Evolutionary conservation across 2,113 vertebrate genomes (phyloP).

Genomic region (Phocoena sinus): DNA sequence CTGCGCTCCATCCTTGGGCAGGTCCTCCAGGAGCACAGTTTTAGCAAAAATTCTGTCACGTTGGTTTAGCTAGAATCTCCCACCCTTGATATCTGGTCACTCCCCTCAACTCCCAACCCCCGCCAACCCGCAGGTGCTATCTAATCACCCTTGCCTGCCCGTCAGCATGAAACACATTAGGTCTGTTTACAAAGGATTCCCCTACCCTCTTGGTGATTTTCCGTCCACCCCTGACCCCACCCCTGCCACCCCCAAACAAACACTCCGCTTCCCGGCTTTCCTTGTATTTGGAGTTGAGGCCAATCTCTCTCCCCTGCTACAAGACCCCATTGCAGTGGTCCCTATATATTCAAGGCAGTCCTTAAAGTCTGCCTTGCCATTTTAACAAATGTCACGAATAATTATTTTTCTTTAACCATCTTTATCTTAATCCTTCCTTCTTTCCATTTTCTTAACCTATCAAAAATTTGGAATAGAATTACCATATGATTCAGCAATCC

Average conservation of each 20-base stretch:
- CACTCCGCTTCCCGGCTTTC: not conserved
- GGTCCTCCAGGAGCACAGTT: too few species aligned
- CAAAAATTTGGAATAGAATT: not conserved
- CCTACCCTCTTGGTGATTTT: not conserved
- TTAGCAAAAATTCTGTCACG: too few species aligned
- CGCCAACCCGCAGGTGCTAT: too few species aligned
- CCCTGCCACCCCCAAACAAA: rapidly evolving
- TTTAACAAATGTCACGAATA: not conserved
- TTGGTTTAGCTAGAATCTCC: not conserved
- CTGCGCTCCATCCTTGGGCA: too few species aligned
- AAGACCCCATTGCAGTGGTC: too few species aligned
- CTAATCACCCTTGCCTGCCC: not conserved
- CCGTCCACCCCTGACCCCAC: not conserved
- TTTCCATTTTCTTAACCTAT: not conserved
- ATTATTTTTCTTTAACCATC: not conserved
- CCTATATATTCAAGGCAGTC: rapidly evolving
- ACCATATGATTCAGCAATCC: too few species aligned
- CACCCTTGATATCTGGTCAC: rapidly evolving
- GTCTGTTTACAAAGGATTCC: not conserved
- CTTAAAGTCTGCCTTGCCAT: not conserved
- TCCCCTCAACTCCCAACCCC: rapidly evolving
- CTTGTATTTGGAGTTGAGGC: not conserved
- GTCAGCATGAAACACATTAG: not conserved
- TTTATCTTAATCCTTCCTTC: not conserved
- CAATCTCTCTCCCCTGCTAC: rapidly evolving